phyloP scores from a whole-genome alignment of 2,113 vertebrate genomes.

The Carollia perspicillata region DNA sequence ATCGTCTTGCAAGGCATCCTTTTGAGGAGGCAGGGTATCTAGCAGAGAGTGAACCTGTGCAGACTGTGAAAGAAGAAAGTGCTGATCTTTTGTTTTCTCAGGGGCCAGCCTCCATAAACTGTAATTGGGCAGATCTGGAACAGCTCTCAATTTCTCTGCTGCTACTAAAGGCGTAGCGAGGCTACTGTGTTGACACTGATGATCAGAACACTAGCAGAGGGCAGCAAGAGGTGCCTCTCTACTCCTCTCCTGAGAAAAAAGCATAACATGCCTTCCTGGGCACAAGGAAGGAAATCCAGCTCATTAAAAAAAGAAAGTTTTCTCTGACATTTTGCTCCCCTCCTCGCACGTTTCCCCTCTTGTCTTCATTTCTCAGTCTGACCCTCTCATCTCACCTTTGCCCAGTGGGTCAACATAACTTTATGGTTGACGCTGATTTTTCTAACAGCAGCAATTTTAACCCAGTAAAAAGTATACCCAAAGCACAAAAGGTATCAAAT shows the following conservation, averaged over 20 bases:
- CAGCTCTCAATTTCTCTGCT: conserved; percentile 43
- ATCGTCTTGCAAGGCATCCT: not conserved
- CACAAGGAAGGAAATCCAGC: conserved; percentile 60
- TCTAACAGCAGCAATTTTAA: conserved; percentile 73
- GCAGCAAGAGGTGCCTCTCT: conserved; percentile 40
- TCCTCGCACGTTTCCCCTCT: conserved; percentile 45
- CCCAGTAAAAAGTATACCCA: conserved; percentile 62
- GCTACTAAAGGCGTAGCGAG: not conserved
- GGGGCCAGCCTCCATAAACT: conserved; percentile 39
- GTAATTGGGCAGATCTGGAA: conserved; percentile 65
- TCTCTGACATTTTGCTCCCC: conserved; percentile 60
- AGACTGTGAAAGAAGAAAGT: conserved; percentile 13
- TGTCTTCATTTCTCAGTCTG: conserved; percentile 71
- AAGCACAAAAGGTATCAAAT: conserved; percentile 71
- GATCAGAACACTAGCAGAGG: conserved; percentile 66
- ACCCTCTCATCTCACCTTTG: conserved; percentile 68
- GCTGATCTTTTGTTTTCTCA: conserved; percentile 9
- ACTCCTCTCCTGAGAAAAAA: conserved; percentile 58
- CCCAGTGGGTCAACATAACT: conserved; percentile 66
- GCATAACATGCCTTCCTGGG: conserved; percentile 44
- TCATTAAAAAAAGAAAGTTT: conserved; percentile 71
- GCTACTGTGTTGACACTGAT: conserved; percentile 64
- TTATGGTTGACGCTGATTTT: conserved; percentile 71
- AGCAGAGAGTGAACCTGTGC: not conserved
- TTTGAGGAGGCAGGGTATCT: not conserved